Percentiles rank a stretch among this genome's conserved stretches.
Evolutionary conservation across 2,888 invertebrate genomes (phyloP).

Genomic region (Crocallis elinguaria): DNA sequence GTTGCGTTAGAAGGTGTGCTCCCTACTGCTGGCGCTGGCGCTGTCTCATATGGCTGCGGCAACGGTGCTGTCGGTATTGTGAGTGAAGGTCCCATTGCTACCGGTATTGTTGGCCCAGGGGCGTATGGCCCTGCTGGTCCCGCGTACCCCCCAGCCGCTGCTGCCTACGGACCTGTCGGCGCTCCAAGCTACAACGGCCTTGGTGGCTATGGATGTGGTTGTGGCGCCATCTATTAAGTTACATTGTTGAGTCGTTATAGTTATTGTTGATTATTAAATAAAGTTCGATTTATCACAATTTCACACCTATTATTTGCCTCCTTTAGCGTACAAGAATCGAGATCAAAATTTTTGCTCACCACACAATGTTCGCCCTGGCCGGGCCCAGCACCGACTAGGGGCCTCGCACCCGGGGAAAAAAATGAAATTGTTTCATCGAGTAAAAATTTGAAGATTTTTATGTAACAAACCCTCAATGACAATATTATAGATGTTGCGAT

Average conservation of each 20-base stretch:
- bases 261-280: slow-evolving; percentile 23
- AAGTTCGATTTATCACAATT: not conserved
- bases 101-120: slow-evolving; percentile 26
- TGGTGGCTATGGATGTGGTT: slow-evolving; percentile 28
- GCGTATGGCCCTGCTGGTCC: slow-evolving; percentile 12
- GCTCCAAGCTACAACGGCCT: slow-evolving; percentile 13
- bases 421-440: no score
- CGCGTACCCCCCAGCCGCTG: not conserved
- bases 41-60: slow-evolving; percentile 55
- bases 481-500: no score
- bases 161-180: slow-evolving; percentile 16
- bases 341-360: no score
- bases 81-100: slow-evolving; percentile 40
- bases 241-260: not conserved
- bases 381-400: no score
- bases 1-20: slow-evolving; percentile 51
- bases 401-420: no score
- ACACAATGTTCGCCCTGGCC: no score
- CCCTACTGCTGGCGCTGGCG: slow-evolving; percentile 53
- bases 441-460: no score
- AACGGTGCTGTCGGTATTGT: slow-evolving; percentile 45
- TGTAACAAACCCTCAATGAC: no score
- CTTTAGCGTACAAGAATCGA: no score
- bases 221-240: slow-evolving; percentile 13
- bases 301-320: not conserved